Evolutionary conservation across 2,113 vertebrate species (phyloP).

Genomic region (Parus major): DNA sequence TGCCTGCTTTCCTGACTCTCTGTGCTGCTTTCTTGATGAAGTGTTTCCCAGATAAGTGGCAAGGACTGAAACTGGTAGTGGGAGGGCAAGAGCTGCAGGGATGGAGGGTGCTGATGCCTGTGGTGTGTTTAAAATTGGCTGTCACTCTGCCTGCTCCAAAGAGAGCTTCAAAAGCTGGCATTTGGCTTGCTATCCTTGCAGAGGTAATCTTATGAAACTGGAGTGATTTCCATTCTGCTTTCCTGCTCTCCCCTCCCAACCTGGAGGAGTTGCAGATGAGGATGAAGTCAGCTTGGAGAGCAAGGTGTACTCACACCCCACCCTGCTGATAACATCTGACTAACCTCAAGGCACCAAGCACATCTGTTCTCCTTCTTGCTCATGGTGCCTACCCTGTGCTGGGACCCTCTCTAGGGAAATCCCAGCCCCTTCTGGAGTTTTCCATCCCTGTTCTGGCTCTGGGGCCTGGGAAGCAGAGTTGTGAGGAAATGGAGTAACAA

Average conservation of each 20-base stretch:
- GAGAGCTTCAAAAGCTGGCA: background rate
- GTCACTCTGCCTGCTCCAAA: background rate
- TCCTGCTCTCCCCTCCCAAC: conserved; percentile 13
- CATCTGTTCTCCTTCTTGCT: conserved; percentile 8
- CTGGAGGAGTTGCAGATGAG: conserved; percentile 34
- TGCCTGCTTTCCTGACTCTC: background rate
- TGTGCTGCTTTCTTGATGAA: background rate
- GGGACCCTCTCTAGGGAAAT: background rate
- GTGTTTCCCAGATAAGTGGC: fast-evolving
- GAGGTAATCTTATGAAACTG: conserved; percentile 5
- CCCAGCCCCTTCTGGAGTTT: background rate
- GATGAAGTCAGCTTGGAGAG: conserved; percentile 52
- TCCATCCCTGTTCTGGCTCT: background rate
- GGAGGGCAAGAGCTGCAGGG: background rate
- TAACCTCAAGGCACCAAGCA: background rate
- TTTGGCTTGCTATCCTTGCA: background rate
- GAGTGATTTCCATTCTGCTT: conserved; percentile 21
- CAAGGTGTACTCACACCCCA: conserved; percentile 24
- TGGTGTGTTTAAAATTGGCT: background rate
- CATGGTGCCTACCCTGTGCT: background rate
- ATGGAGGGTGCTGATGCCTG: background rate
- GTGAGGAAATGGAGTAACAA: background rate
- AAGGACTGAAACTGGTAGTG: background rate
- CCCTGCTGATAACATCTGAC: background rate
- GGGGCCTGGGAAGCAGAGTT: background rate